Evolutionary conservation across 1,140 invertebrate species (phyloP), one percentile per base, ranked within the genome.

Genomic region (Tetranychus urticae): DNA sequence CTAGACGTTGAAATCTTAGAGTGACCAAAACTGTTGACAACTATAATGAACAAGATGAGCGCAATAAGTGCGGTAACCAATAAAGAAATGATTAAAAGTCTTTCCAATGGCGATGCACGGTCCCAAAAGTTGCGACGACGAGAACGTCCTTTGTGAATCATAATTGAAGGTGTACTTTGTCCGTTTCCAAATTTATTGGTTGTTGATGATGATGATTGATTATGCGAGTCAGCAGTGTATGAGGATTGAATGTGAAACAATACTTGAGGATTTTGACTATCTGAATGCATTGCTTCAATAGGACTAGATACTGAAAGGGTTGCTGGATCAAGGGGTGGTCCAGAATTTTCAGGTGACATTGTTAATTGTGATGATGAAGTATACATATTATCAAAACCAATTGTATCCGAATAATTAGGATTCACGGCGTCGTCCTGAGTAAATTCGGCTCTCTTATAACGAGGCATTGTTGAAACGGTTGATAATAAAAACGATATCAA

Each of bases 91-190:
- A 33, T 67, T 6, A 82, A 72, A 31, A 74, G 73, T 71, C 76
- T 79, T 67, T 82, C 80, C 45, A 82, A 64, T 4, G 72, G 68
- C 4, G 73, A 78, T 42, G 79, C 72, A 58, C 78, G 76, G 70
- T 81, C 78, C 82, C 77, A 82, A 66, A 81, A 72, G 65, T 75
- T 79, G 61, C 67, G 64, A 66, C 68, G 62, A 68, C 67, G 42
- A 65, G 58, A 59, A 14, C 63, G 36, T n/a, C 62, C 50, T 52
- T 66, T 42, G 63, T 68, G 34, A 10, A 56, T 37, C 35, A 39
- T 56, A 14, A 52, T 5, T n/a, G 55, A 34, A n/a, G 34, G 14
- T 31, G 12, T 12, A 36, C 35, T 23, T 35, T 14, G 56, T 46
- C 50, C 56, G 8, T n/a, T 33, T 10, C 31, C 13, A 36, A 14